Evolutionary conservation across 2,113 vertebrate species (phyloP).

Genomic region (Prunella himalayana): DNA sequence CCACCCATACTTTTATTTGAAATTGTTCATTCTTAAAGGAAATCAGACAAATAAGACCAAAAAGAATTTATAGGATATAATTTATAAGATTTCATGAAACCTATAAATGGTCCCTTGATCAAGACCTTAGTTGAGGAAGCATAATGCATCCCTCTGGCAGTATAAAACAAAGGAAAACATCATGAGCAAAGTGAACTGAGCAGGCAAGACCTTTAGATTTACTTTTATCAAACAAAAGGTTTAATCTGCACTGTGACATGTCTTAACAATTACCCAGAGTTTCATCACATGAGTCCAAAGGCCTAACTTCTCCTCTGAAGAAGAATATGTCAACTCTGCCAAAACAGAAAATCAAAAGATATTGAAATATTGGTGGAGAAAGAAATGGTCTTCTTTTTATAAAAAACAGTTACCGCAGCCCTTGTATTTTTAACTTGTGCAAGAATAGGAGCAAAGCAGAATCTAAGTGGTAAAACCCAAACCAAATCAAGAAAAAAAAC

Average conservation of each 20-base stretch:
- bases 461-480: not conserved
- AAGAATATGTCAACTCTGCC: not conserved
- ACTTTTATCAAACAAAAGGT: conserved; percentile 17
- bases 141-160: not conserved
- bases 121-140: not conserved
- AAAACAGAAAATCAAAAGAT: not conserved
- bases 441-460: not conserved
- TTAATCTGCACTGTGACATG: not conserved
- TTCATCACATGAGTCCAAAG: not conserved
- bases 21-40: not conserved
- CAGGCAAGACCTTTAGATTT: not conserved
- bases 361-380: not conserved
- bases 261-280: not conserved
- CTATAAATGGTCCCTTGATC: not conserved
- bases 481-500: not conserved
- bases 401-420: not conserved
- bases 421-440: not conserved
- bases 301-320: not conserved
- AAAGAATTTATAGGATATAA: not conserved
- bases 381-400: not conserved
- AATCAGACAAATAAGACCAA: not conserved
- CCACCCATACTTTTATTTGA: not conserved
- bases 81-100: not conserved
- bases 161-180: not conserved
- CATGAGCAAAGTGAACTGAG: not conserved